Percentiles rank a stretch among this genome's conserved stretches.
phyloP scores from a whole-genome alignment of 2,797 vertebrate species.

The Forpus xanthops region DNA sequence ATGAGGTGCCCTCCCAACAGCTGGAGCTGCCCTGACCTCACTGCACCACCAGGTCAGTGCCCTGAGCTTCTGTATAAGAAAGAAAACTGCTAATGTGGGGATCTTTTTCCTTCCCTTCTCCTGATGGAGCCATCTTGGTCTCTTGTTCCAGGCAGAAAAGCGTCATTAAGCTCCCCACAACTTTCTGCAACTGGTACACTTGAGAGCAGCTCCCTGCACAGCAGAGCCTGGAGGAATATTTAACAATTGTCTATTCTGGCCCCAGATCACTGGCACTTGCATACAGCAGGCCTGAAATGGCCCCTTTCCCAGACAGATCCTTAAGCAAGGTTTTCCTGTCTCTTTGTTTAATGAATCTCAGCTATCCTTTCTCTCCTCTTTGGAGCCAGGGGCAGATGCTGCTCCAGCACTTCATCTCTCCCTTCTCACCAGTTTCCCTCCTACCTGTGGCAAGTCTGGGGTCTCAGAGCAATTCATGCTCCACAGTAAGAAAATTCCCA shows the following conservation, averaged over 20 bases:
- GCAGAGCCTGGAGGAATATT: not conserved
- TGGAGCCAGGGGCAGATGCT: conserved; percentile 26
- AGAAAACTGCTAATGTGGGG: not conserved
- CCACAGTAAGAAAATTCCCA: not conserved
- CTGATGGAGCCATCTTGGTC: not conserved
- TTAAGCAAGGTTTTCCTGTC: conserved; percentile 62
- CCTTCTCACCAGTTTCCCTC: not conserved
- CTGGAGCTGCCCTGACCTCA: accelerated
- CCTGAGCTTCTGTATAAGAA: not conserved
- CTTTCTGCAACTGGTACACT: not conserved
- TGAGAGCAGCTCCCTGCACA: not conserved
- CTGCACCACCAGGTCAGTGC: not conserved
- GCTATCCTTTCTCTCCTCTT: conserved; percentile 34
- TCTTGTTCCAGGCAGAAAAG: not conserved
- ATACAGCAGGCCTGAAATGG: conserved; percentile 54
- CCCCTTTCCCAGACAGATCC: conserved; percentile 60
- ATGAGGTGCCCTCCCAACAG: accelerated
- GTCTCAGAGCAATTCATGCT: not conserved
- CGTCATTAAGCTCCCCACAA: accelerated
- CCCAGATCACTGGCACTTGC: conserved; percentile 30
- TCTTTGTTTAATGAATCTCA: conserved; percentile 57
- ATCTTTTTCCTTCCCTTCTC: not conserved
- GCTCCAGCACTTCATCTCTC: not conserved
- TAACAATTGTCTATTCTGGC: conserved; percentile 49
- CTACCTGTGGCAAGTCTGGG: not conserved